phyloP scores from a whole-genome alignment of 2,888 invertebrate genomes.

The Eristalis intricaria region DNA sequence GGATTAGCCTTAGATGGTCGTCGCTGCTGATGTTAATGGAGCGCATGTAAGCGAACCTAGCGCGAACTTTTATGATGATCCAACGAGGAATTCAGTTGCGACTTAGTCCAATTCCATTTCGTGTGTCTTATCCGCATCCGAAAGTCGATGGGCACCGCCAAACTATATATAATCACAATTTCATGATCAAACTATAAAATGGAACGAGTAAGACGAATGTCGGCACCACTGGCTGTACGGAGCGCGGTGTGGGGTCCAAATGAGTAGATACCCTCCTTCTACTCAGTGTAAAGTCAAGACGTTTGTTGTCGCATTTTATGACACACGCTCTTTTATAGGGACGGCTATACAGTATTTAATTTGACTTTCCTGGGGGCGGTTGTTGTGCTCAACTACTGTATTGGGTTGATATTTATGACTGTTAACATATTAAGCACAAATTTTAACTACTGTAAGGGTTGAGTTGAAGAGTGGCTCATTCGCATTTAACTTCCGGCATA shows the following conservation, averaged over 20 bases:
- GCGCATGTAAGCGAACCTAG: constrained; percentile 29
- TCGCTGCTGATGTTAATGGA: not conserved
- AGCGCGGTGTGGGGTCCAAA: not conserved
- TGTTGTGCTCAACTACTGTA: not conserved
- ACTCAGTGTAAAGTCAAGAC: not conserved
- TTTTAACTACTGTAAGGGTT: not conserved
- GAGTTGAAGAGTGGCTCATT: constrained; percentile 10
- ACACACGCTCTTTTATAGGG: constrained; percentile 35
- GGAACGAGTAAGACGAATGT: constrained; percentile 9
- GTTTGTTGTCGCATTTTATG: constrained; percentile 23
- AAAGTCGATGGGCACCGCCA: constrained; percentile 31
- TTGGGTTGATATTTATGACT: constrained; percentile 16
- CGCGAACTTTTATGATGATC: constrained; percentile 51
- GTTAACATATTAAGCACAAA: constrained; percentile 16
- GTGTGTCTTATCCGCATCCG: constrained; percentile 30
- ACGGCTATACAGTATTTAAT: constrained; percentile 28
- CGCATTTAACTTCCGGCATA: constrained; percentile 28
- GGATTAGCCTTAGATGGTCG: constrained; percentile 32
- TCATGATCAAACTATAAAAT: constrained; percentile 58
- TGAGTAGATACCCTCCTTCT: not conserved
- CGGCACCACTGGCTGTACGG: not conserved
- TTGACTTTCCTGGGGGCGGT: constrained; percentile 7
- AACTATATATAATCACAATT: constrained; percentile 55
- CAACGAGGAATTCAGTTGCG: constrained; percentile 13
- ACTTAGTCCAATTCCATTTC: constrained; percentile 24